Base-by-base conservation (phyloP, 1,140 invertebrate species). In the Xylocopa sonorina region DNA sequence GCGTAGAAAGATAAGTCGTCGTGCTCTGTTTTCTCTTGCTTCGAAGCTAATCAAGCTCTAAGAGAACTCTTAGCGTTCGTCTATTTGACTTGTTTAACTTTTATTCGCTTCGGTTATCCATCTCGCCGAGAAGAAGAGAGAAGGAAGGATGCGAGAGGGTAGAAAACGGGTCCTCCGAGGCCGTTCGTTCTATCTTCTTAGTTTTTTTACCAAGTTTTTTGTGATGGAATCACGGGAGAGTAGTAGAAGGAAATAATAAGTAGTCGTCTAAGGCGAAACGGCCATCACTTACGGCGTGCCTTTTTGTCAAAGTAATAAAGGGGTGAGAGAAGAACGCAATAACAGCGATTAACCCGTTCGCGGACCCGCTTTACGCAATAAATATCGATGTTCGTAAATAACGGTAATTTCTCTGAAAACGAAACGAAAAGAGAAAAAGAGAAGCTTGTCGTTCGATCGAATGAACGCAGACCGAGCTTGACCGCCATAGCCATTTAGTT, bases 11-110 rank as follows among this genome's bases (percentile, higher is more conserved):
- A n/a, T n/a, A n/a, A n/a, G n/a, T n/a, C n/a, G n/a, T n/a, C 50
- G 82, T 64, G 81, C 71, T 62, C 53, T 74, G 77, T 84, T 84
- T 76, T 72, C 66, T 80, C 77, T 66, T 79, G 77, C 81, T 75
- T 80, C 29, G 48, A 78, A 27, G 18, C 16, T 51, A 57, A 3
- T 9, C 7, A 34, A 21, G 38, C 5, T 29, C 10, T 18, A n/a
- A n/a, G 18, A 51, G 18, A 29, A 2, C 10, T 24, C 2, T 12
- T 10, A 4, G n/a, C 38, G 34, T 27, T 5, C 6, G 27, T 29
- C 43, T 21, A n/a, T n/a, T n/a, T n/a, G n/a, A n/a, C n/a, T n/a
- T n/a, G n/a, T n/a, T n/a, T n/a, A n/a, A n/a, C n/a, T n/a, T n/a
- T n/a, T n/a, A n/a, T n/a, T n/a, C n/a, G n/a, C n/a, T n/a, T n/a